phyloP scores from a whole-genome alignment of 2,888 invertebrate genomes.

The Dasysyrphus tricinctus region DNA sequence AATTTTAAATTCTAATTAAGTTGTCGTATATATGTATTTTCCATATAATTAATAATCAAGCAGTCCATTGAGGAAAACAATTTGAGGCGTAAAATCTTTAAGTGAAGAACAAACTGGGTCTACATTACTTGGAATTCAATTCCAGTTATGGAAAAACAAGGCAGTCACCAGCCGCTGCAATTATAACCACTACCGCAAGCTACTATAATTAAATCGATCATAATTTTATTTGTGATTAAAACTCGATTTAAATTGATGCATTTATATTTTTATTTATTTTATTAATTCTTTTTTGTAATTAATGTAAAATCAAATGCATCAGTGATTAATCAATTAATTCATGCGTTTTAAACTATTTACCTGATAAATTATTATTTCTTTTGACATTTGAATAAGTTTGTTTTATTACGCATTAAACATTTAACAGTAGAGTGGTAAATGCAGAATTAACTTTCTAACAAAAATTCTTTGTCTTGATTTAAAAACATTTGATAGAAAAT shows the following conservation, averaged over 20 bases:
- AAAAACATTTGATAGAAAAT: too few species aligned
- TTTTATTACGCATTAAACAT: too few species aligned
- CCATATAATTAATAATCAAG: neutral
- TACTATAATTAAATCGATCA: neutral
- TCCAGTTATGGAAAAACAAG: neutral
- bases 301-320: neutral
- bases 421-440: too few species aligned
- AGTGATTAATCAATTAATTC: too few species aligned
- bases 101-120: conserved; percentile 3
- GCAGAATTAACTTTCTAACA: too few species aligned
- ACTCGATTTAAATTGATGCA: neutral
- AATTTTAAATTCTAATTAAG: neutral
- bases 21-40: neutral
- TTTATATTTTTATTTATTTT: neutral
- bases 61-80: conserved; percentile 20
- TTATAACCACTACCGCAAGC: neutral
- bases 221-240: neutral
- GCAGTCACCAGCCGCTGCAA: neutral
- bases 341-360: neutral
- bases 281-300: neutral
- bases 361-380: too few species aligned
- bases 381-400: too few species aligned
- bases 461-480: too few species aligned
- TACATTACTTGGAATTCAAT: neutral
- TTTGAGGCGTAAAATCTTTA: neutral